Conservation (phyloP, 2,113 vertebrate genomes). For the Herpetotheres cachinnans region DNA sequence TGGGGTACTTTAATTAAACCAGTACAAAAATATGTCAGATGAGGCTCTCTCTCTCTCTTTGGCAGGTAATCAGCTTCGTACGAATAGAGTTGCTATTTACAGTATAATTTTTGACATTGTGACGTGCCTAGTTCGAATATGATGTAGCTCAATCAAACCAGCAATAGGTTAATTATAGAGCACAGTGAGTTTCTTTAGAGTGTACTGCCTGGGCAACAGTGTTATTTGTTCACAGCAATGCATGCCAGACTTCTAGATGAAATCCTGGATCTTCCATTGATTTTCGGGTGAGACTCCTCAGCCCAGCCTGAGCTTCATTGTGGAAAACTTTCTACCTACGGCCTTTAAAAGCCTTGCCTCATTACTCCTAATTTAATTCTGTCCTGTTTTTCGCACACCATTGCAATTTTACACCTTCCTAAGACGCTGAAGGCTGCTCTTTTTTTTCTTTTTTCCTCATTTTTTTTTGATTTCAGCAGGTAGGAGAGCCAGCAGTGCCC, state of each 20-base stretch:
- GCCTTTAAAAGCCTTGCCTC: neutral
- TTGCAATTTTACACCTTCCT: neutral
- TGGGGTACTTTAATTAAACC: neutral
- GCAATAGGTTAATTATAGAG: no score
- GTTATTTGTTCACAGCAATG: fast-evolving
- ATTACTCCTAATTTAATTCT: neutral
- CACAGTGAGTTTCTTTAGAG: neutral
- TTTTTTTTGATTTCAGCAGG: no score
- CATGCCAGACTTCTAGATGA: neutral
- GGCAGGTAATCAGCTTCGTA: neutral
- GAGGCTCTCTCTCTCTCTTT: neutral
- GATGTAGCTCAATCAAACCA: neutral
- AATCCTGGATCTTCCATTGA: neutral
- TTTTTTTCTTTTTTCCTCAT: no score
- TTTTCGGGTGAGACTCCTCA: neutral
- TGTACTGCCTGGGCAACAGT: fast-evolving
- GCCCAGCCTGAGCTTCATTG: neutral
- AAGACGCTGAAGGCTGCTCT: neutral
- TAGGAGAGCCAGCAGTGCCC: no score
- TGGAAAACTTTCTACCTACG: fast-evolving
- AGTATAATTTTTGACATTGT: neutral
- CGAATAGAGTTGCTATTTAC: neutral
- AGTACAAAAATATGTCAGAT: neutral
- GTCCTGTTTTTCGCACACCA: neutral
- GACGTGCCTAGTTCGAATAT: neutral